phyloP scores from a whole-genome alignment of 2,113 vertebrate genomes.

The Erythrocercus mccallii region DNA sequence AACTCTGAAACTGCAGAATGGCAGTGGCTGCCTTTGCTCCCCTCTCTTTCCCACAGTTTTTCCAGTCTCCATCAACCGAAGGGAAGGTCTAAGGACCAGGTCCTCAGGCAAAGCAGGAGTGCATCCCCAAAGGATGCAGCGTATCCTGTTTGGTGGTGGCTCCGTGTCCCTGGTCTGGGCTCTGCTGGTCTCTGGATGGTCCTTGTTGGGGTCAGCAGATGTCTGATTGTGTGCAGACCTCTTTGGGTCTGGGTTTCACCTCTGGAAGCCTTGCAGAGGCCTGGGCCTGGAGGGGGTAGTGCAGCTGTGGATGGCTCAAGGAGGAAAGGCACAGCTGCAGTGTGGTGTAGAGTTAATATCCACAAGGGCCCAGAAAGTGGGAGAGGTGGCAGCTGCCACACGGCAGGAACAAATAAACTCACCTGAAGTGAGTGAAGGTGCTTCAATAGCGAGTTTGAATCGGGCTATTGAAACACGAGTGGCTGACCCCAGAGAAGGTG shows the following conservation, averaged over 20 bases:
- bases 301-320: not conserved
- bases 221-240: not conserved
- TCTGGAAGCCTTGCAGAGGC: not conserved
- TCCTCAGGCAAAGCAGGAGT: not conserved
- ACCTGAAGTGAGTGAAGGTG: not conserved
- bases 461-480: fast-evolving
- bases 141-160: not conserved
- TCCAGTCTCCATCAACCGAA: fast-evolving
- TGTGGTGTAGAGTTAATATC: not conserved
- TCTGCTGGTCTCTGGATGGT: not conserved
- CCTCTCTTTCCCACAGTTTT: not conserved
- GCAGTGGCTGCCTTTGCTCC: fast-evolving
- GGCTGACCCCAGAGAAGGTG: not conserved
- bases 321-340: not conserved
- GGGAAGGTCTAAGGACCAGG: not conserved
- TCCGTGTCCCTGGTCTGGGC: not conserved
- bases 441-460: fast-evolving
- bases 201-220: not conserved
- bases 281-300: not conserved
- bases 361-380: not conserved
- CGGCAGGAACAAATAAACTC: not conserved
- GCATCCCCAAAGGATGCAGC: not conserved
- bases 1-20: not conserved
- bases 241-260: not conserved
- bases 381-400: not conserved